Base-by-base conservation (phyloP, 1,140 invertebrate species). In the Coelopa frigida region DNA sequence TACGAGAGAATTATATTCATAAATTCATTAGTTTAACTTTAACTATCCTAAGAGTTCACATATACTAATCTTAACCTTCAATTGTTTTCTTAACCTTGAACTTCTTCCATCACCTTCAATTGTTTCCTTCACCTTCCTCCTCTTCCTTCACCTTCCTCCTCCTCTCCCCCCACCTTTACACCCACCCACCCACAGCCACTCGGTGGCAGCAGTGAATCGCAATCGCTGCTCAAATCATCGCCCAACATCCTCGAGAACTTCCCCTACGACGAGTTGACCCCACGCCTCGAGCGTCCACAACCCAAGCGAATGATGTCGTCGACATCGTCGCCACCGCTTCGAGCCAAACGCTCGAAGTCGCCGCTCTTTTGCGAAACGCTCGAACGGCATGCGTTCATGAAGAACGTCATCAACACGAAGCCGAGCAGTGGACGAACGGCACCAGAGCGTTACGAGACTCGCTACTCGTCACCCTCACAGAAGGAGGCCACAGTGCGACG, bases 221-320 rank as follows among this genome's bases (percentile, higher is more conserved):
- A 35, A 44, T 14, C 51, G 5, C 33, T 66, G 39, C 22, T 66
- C 21, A 66, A 58, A 50, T 66, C 62, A 50, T 66, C 62, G 8
- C 62, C 62, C 1, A 66, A 66, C 26, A 66, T 66, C 41, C 41
- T 66, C 43, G 62, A 66, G 49, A 66, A 66, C 47, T 66, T 58
- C 48, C 29, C 51, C 17, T 66, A 66, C 59, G 62, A 66, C 46
- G 59, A 66, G 22, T 50, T 54, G 5, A 57, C 47, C 17, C 24
- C 29, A 7, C 54, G 49, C 21, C 15, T 10, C n/a, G 57, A 1
- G 60, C 62, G 61, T 50, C 56, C n/a, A 57, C 54, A 10, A 24
- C 43, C 43, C 5, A 36, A 36, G 36, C 29, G 31, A 21, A 44
- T 44, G 33, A 29, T 29, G 14, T 18, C 26, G 31, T 46, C 55